Conservation (phyloP, 1,140 invertebrate genomes). For the Caenorhabditis elegans region DNA sequence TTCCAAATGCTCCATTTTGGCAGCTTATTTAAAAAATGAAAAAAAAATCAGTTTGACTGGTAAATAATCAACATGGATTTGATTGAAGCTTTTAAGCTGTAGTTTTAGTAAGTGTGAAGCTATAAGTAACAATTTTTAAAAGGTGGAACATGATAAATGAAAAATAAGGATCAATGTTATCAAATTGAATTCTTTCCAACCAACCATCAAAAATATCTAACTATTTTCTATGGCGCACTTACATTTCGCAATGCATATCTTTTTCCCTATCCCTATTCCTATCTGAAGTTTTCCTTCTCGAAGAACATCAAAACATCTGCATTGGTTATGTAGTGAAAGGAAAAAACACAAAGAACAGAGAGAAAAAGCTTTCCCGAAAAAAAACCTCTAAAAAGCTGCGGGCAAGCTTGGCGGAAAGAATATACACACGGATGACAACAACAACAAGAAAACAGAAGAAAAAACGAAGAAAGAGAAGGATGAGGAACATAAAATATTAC, state of each 20-base stretch:
- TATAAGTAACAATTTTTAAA: too few species aligned
- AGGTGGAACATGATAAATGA: too few species aligned
- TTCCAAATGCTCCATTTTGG: too few species aligned
- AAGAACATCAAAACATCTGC: constrained; percentile 27
- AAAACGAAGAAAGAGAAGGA: not conserved
- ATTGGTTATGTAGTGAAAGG: not conserved
- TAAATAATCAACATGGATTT: too few species aligned
- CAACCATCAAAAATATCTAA: too few species aligned
- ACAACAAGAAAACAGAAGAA: not conserved
- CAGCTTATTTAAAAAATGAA: too few species aligned
- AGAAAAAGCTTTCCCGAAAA: not conserved
- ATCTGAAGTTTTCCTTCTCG: not conserved
- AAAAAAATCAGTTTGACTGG: too few species aligned
- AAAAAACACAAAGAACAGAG: not conserved
- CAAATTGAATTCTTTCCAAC: too few species aligned
- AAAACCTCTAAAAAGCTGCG: not conserved
- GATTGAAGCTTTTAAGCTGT: too few species aligned
- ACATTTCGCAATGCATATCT: not conserved
- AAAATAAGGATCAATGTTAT: too few species aligned
- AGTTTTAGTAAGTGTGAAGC: too few species aligned
- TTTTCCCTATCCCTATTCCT: not conserved
- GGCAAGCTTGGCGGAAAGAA: not conserved
- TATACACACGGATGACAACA: not conserved
- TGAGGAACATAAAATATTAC: constrained; percentile 22
- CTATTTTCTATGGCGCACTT: not conserved